Base-by-base conservation (phyloP, 2,797 vertebrate genomes). In the Rhabdomys pumilio region DNA sequence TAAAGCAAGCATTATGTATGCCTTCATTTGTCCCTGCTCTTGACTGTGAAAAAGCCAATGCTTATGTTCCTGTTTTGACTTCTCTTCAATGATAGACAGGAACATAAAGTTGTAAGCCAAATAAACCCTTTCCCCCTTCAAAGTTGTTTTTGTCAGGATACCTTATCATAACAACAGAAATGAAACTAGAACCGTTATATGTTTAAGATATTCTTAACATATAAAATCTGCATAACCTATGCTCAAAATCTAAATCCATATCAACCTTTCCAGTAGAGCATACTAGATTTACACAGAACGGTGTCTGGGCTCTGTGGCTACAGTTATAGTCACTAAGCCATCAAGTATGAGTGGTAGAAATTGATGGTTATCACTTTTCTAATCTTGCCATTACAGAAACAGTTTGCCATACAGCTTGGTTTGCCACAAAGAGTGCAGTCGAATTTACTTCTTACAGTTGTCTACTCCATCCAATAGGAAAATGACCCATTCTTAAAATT, bases 381-480 rank as follows among this genome's bases (percentile, higher is more conserved):
- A 89, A 93, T 63, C 29, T 80, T 80, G 3, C 3, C 61, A 91
- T 90, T 86, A 44, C 24, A 67, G 92, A 90, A 81, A 91, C 77
- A 63, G 82, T 13, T 85, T 34, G 38, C 38, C 41, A 26, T 61
- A 47, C 92, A 90, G 59, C 19, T 47, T 75, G 10, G 34, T 85
- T 96, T 82, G 14, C 72, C 47, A 92, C 93, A 93, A 92, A 83
- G 34, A 38, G 19, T 87, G 55, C 87, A 73, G 13, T 77, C 44
- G 89, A 96, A 59, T 87, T 88, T 82, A 26, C 29, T 93, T 96
- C 72, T 65, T 59, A 89, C 69, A 81, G 29, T 65, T 7, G 1
- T 57, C 57, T 79, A 29, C 2, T 80, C n/a, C 55, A 38, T 22
- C 69, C 41, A 94, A 19, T 38, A 88, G 31, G 41, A 83, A 91